A percentile compares a stretch with the other conserved stretches of the same genome.
Evolutionary conservation across 2,888 invertebrate genomes (phyloP).

Genomic region (Empis livida): DNA sequence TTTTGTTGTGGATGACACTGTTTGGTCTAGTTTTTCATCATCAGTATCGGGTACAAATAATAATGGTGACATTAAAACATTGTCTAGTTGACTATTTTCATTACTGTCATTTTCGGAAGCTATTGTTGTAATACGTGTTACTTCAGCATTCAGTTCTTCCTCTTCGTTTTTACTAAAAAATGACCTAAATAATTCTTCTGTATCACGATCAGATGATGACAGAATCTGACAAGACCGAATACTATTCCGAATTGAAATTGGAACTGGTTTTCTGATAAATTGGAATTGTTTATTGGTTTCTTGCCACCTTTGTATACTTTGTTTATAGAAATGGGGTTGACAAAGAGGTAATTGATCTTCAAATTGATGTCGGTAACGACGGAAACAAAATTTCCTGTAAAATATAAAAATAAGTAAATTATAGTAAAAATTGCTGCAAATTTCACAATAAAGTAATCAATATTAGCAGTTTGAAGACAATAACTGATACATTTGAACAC

Average conservation of each 20-base stretch:
- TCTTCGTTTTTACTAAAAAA: conserved; percentile 12
- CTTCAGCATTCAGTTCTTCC: conserved; percentile 8
- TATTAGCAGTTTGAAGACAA: not conserved
- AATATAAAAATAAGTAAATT: not conserved
- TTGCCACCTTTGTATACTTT: conserved; percentile 24
- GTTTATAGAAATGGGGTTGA: conserved; percentile 20
- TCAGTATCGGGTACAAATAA: conserved; percentile 28
- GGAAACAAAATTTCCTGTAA: conserved; percentile 26
- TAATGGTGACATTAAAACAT: conserved; percentile 28
- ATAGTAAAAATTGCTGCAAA: not conserved
- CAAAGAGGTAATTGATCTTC: conserved; percentile 27
- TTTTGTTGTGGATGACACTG: not conserved
- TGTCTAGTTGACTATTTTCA: conserved; percentile 22
- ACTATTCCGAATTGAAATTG: conserved; percentile 8
- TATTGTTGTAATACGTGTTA: conserved; percentile 1
- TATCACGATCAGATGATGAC: conserved; percentile 18
- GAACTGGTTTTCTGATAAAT: conserved; percentile 12
- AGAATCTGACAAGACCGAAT: not conserved
- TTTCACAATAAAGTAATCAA: not conserved
- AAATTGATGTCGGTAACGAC: conserved; percentile 32
- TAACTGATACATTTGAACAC: not conserved
- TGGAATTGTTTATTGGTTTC: conserved; percentile 9
- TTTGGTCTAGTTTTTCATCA: conserved; percentile 9
- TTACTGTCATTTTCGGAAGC: conserved; percentile 11
- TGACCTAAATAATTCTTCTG: conserved; percentile 25